phyloP scores from a whole-genome alignment of 1,140 invertebrate species.

The Zaprionus ornatus region DNA sequence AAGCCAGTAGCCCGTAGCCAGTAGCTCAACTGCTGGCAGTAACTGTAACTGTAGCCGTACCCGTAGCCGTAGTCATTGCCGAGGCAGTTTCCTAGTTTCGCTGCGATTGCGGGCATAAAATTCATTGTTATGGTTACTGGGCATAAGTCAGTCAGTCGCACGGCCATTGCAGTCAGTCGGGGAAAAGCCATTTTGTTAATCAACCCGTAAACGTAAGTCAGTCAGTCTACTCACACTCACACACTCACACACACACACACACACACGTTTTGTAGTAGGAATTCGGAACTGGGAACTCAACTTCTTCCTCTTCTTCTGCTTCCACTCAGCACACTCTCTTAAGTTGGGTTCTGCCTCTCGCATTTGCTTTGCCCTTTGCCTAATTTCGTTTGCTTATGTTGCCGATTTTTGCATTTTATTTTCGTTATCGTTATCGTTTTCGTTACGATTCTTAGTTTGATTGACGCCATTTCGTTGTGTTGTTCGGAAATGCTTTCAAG shows the following conservation, averaged over 20 bases:
- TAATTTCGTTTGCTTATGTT: slow-evolving; percentile 23
- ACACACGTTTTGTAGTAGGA: neutral
- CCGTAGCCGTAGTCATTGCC: slow-evolving; percentile 10
- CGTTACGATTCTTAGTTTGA: slow-evolving; percentile 15
- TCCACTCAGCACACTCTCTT: slow-evolving; percentile 1
- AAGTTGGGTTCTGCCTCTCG: slow-evolving; percentile 42
- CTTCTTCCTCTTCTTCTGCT: neutral
- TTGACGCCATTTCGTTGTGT: slow-evolving; percentile 26
- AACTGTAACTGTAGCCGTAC: slow-evolving; percentile 20
- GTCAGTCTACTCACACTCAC: slow-evolving; percentile 63
- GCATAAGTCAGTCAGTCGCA: slow-evolving; percentile 75
- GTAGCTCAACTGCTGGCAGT: slow-evolving; percentile 42
- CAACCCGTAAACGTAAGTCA: slow-evolving; percentile 64
- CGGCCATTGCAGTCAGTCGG: slow-evolving; percentile 32
- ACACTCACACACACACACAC: slow-evolving; percentile 38
- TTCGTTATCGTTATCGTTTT: slow-evolving; percentile 11
- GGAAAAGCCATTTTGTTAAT: slow-evolving; percentile 71
- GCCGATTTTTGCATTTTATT: slow-evolving; percentile 31
- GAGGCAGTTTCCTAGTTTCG: slow-evolving; percentile 23
- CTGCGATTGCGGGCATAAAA: slow-evolving; percentile 63
- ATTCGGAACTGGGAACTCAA: slow-evolving; percentile 27
- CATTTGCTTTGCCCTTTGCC: slow-evolving; percentile 42
- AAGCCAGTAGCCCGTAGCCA: neutral
- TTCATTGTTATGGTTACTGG: slow-evolving; percentile 81
- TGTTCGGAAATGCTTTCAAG: slow-evolving; percentile 25